phyloP scores from a whole-genome alignment of 2,113 vertebrate genomes.

The Ictidomys tridecemlineatus region DNA sequence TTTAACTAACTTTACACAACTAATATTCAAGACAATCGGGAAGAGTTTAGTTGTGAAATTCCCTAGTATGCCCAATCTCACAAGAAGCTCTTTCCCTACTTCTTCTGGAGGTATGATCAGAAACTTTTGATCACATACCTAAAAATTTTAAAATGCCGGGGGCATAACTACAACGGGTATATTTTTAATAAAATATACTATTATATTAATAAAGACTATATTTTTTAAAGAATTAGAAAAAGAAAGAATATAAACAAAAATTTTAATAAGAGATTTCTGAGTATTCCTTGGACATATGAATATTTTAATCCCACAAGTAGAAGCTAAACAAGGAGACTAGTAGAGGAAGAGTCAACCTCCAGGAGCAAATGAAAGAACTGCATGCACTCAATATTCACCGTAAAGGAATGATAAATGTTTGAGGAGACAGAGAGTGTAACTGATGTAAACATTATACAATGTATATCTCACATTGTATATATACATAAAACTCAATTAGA shows the following conservation, averaged over 20 bases:
- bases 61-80: not conserved
- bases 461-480: not conserved
- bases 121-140: not conserved
- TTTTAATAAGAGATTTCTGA: not conserved
- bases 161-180: not conserved
- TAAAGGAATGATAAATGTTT: not conserved
- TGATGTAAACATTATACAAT: not conserved
- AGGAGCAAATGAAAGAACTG: not conserved
- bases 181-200: not conserved
- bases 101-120: not conserved
- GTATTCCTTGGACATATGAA: not conserved
- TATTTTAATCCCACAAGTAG: not conserved
- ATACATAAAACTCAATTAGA: not conserved
- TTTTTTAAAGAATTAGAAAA: not conserved
- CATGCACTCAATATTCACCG: not conserved
- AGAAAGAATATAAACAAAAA: conserved; percentile 3
- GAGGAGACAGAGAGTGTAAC: not conserved
- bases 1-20: not conserved
- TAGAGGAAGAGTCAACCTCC: not conserved
- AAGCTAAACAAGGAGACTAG: not conserved
- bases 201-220: not conserved
- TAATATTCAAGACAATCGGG: not conserved
- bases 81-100: not conserved
- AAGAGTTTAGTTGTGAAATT: not conserved
- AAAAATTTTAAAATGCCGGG: not conserved